Base-by-base conservation (phyloP, 1,140 invertebrate genomes). In the Samia ricini region DNA sequence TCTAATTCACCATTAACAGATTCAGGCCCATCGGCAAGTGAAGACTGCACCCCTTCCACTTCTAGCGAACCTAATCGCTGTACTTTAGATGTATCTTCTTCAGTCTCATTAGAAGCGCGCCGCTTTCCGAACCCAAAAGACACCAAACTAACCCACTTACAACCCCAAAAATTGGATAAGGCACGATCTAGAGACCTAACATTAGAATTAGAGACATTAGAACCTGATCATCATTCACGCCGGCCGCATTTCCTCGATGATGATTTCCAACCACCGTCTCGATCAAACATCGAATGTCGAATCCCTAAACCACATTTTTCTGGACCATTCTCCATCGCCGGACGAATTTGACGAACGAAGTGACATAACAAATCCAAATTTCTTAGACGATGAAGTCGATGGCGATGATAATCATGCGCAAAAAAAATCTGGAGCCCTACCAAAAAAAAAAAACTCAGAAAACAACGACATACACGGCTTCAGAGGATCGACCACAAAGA, bases 221-320 rank as follows among this genome's bases (percentile, higher is more conserved):
- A 86, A 18, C 66, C 76, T 51, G 77, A 86, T 29, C 68, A 75
- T 48, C 61, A 84, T 10, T 77, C 89, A 24, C 91, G 89, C 63
- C 91, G 91, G 59, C 91, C 91, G 15, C 92, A 92, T 74, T 93
- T 93, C 65, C 81, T 93, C n/a, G 92, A 93, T 70, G 92, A 93
- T 68, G 92, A 93, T 74, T 92, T 92, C 52, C 89, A 91, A 55
- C 85, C 86, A 29, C 91, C 91, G 50, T 91, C 91, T 18, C 91
- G 89, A 62, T 91, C 91, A 24, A 92, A 91, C 63, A 83, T 85
- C 49, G 89, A 91, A 71, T 91, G 90, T 68, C 81, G 85, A 65
- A 91, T 91, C 52, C 89, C 83, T 4, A 91, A 91, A 79, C 90
- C 90, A 48, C 90, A 91, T 63, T 91, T n/a, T 91, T 59, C 74